Conservation (phyloP, 23 tunicate genomes). For the Halocynthia aurantium region DNA sequence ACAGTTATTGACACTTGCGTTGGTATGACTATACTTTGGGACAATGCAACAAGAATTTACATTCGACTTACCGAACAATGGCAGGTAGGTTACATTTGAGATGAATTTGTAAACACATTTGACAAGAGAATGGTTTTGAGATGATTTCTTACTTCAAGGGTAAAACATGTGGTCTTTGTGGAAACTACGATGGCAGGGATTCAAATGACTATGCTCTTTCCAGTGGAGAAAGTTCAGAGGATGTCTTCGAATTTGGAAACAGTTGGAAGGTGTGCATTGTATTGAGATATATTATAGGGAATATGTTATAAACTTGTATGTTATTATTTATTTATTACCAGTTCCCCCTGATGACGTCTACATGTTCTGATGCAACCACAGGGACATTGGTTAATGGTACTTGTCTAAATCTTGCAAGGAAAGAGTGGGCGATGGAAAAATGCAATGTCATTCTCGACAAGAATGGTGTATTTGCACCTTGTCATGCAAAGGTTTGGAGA, state of each 20-base stretch:
- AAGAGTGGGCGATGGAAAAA: slow-evolving; percentile 40
- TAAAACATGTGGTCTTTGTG: slow-evolving; percentile 49
- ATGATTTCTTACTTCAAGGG: slow-evolving; percentile 4
- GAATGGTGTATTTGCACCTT: slow-evolving; percentile 28
- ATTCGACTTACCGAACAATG: slow-evolving; percentile 38
- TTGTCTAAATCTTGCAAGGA: slow-evolving; percentile 24
- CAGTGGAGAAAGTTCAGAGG: slow-evolving; percentile 19
- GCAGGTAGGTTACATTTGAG: slow-evolving; percentile 13
- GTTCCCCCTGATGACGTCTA: slow-evolving; percentile 8
- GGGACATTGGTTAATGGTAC: slow-evolving; percentile 34
- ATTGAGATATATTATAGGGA: background rate
- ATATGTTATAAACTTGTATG: background rate
- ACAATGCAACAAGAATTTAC: slow-evolving; percentile 53
- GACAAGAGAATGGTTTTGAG: background rate
- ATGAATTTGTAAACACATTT: background rate
- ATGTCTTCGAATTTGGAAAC: slow-evolving; percentile 50
- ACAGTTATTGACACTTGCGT: slow-evolving; percentile 55
- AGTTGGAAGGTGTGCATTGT: slow-evolving; percentile 46
- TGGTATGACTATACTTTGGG: slow-evolving; percentile 59
- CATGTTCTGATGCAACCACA: slow-evolving; percentile 29
- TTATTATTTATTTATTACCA: background rate
- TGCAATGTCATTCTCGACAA: slow-evolving; percentile 27
- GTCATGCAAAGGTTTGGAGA: slow-evolving; percentile 31
- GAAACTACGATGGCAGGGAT: slow-evolving; percentile 48
- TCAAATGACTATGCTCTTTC: slow-evolving; percentile 24